Evolutionary conservation across 2,888 invertebrate genomes (phyloP).

Genomic region (Morpho achilles): DNA sequence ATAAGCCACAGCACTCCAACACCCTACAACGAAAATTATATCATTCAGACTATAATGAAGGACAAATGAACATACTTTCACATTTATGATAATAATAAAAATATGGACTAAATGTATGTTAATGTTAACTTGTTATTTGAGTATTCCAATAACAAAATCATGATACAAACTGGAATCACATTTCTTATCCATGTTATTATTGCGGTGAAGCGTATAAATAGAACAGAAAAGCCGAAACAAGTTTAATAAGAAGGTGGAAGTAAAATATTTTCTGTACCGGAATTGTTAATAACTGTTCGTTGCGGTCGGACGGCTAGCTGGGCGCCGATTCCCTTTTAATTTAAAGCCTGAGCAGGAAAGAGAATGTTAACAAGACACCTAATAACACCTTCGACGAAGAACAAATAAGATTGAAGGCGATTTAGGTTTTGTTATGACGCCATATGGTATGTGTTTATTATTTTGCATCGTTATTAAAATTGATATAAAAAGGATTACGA

Average conservation of each 20-base stretch:
- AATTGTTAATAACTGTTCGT: conserved; percentile 73
- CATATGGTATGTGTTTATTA: conserved; percentile 54
- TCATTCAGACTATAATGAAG: too few relatives aligned
- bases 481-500: conserved; percentile 8
- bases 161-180: too few relatives aligned
- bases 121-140: too few relatives aligned
- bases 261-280: conserved; percentile 75
- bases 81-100: too few relatives aligned
- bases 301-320: conserved; percentile 53
- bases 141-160: too few relatives aligned
- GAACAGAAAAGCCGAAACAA: conserved; percentile 64
- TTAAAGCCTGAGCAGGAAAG: conserved; percentile 65
- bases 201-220: conserved; percentile 47
- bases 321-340: conserved; percentile 73
- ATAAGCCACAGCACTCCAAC: too few relatives aligned
- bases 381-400: conserved; percentile 67
- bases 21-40: too few relatives aligned
- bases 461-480: conserved; percentile 39
- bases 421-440: conserved; percentile 51
- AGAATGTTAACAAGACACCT: conserved; percentile 70
- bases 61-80: too few relatives aligned
- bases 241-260: conserved; percentile 77
- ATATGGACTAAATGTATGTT: too few relatives aligned
- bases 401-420: conserved; percentile 64
- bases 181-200: conserved; percentile 44